phyloP scores from a whole-genome alignment of 2,797 vertebrate species.

The Onychomys arenicola region DNA sequence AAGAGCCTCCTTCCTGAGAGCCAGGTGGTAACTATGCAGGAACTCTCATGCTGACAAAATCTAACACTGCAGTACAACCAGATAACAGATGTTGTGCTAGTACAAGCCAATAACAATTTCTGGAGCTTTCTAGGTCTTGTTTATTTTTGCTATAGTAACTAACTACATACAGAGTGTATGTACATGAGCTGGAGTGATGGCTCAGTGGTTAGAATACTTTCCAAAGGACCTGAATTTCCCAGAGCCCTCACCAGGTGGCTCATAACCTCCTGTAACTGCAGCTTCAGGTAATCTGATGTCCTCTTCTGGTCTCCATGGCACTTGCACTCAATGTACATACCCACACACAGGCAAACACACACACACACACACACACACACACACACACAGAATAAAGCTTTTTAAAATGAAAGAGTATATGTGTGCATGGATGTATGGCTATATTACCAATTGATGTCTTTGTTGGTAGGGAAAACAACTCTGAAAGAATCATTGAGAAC shows the following conservation, averaged over 20 bases:
- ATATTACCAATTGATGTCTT: background rate
- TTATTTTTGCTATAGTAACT: background rate
- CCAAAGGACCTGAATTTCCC: background rate
- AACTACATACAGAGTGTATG: accelerated
- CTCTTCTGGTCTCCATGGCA: background rate
- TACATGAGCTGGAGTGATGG: background rate
- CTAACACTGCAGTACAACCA: too few species aligned
- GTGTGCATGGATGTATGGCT: accelerated
- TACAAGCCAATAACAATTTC: too few species aligned
- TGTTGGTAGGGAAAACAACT: background rate
- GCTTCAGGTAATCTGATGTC: background rate
- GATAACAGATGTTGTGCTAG: background rate
- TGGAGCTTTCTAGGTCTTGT: background rate
- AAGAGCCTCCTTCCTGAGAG: background rate
- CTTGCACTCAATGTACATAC: background rate
- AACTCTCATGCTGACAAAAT: background rate
- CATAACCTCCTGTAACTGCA: background rate
- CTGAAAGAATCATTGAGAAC: too few species aligned
- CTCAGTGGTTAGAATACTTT: background rate
- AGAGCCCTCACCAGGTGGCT: background rate
- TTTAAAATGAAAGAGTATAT: accelerated
- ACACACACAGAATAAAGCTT: background rate
- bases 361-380: background rate
- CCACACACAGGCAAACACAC: background rate
- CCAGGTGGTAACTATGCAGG: accelerated